phyloP scores from a whole-genome alignment of 1,140 invertebrate genomes.

The Scaptomyza montana region DNA sequence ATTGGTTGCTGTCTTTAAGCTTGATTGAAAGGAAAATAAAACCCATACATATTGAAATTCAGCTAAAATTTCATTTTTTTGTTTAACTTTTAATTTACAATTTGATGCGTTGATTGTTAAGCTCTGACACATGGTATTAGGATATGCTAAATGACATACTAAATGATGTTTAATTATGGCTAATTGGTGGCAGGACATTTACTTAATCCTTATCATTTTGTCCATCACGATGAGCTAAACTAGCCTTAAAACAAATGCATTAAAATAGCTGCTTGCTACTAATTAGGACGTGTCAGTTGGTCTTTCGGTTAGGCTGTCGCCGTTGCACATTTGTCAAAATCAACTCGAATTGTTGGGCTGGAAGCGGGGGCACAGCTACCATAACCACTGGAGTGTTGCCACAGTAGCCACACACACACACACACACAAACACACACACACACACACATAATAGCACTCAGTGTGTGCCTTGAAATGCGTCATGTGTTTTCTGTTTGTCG shows the following conservation, averaged over 20 bases:
- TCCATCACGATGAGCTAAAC: background rate
- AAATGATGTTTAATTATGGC: background rate
- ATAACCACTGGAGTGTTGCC: constrained; percentile 9
- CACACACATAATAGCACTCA: background rate
- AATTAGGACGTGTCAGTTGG: constrained; percentile 1
- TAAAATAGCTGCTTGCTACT: background rate
- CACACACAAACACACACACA: no score
- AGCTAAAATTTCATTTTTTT: constrained; percentile 32
- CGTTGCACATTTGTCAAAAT: constrained; percentile 40
- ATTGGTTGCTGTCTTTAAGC: constrained; percentile 36
- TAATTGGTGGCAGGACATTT: background rate
- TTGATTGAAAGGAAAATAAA: no score
- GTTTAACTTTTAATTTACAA: constrained; percentile 6
- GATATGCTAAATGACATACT: background rate
- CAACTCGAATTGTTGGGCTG: constrained; percentile 35
- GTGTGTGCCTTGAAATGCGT: constrained; percentile 27
- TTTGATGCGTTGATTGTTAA: background rate
- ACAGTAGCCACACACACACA: background rate
- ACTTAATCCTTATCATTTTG: background rate
- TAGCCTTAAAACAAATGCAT: constrained; percentile 4
- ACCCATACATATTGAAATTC: constrained; percentile 38
- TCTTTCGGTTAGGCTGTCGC: constrained; percentile 1
- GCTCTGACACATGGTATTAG: background rate
- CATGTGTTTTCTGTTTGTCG: constrained; percentile 42
- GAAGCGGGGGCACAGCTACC: constrained; percentile 14